A percentile compares a stretch with the other conserved stretches of the same genome.
Evolutionary conservation across 1,140 invertebrate genomes (phyloP).

Genomic region (Lasaia peninsularis): DNA sequence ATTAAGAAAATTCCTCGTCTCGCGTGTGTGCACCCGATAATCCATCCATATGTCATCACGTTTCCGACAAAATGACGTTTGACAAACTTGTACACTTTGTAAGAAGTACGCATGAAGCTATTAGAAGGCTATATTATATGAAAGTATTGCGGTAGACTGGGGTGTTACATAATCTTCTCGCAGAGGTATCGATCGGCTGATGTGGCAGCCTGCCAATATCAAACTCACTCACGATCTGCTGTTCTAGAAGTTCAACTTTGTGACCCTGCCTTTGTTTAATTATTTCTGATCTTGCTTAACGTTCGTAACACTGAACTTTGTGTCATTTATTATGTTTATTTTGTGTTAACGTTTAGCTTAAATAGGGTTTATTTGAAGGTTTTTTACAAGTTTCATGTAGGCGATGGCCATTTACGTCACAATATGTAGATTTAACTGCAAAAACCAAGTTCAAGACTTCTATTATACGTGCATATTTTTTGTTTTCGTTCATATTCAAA

Average conservation of each 20-base stretch:
- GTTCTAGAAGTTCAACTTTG: constrained; percentile 45
- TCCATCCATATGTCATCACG: neutral
- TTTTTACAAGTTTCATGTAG: no score
- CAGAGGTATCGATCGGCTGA: constrained; percentile 52
- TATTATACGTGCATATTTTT: no score
- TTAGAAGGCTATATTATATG: neutral
- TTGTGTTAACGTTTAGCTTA: no score
- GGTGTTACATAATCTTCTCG: constrained; percentile 55
- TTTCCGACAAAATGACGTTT: neutral
- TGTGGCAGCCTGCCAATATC: constrained; percentile 63
- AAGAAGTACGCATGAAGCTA: neutral
- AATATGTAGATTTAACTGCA: no score
- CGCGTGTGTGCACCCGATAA: no score
- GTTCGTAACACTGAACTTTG: neutral
- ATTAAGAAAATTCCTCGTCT: no score
- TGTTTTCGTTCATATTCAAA: no score
- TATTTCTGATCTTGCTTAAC: neutral
- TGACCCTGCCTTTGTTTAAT: constrained; percentile 4
- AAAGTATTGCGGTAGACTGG: constrained; percentile 7
- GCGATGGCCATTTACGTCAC: no score
- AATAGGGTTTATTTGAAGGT: no score
- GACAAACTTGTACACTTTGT: neutral
- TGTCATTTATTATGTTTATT: no score
- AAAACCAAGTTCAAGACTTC: no score
- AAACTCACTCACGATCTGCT: constrained; percentile 42